A percentile compares a stretch with the other conserved stretches of the same genome.
phyloP scores from a whole-genome alignment of 2,888 invertebrate genomes.

The Caenorhabditis wallacei region DNA sequence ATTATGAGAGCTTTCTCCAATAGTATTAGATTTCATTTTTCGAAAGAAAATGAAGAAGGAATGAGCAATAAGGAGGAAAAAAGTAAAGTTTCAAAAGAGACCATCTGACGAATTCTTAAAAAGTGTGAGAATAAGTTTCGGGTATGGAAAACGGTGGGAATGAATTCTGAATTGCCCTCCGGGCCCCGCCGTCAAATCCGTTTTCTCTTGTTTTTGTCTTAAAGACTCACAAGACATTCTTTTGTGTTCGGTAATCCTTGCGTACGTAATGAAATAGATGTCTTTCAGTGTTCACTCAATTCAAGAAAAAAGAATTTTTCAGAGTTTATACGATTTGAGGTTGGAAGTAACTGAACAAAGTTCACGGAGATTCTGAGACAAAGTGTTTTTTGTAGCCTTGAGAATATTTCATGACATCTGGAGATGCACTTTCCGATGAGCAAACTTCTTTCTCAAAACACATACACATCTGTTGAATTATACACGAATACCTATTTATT shows the following conservation, averaged over 20 bases:
- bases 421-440: slow-evolving; percentile 13
- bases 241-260: slow-evolving; percentile 26
- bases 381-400: not conserved
- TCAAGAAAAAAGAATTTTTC: slow-evolving; percentile 21
- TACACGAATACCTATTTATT: slow-evolving; percentile 12
- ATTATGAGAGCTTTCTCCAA: slow-evolving; percentile 32
- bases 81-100: slow-evolving; percentile 18
- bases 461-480: slow-evolving; percentile 16
- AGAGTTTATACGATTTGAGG: slow-evolving; percentile 14
- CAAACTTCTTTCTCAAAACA: not conserved
- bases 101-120: slow-evolving; percentile 40
- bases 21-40: slow-evolving; percentile 38
- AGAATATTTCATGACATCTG: slow-evolving; percentile 17
- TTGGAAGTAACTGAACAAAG: not conserved
- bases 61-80: slow-evolving; percentile 32
- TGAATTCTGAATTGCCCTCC: slow-evolving; percentile 16
- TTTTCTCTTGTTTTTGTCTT: slow-evolving; percentile 10
- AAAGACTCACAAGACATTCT: slow-evolving; percentile 17
- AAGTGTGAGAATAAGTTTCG: slow-evolving; percentile 38
- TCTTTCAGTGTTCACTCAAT: slow-evolving; percentile 13
- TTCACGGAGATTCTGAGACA: not conserved
- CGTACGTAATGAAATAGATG: slow-evolving; percentile 40
- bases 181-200: slow-evolving; percentile 6
- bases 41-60: slow-evolving; percentile 1
- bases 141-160: slow-evolving; percentile 2